phyloP scores from a whole-genome alignment of 2,113 vertebrate genomes.

The Lycocorax pyrrhopterus region DNA sequence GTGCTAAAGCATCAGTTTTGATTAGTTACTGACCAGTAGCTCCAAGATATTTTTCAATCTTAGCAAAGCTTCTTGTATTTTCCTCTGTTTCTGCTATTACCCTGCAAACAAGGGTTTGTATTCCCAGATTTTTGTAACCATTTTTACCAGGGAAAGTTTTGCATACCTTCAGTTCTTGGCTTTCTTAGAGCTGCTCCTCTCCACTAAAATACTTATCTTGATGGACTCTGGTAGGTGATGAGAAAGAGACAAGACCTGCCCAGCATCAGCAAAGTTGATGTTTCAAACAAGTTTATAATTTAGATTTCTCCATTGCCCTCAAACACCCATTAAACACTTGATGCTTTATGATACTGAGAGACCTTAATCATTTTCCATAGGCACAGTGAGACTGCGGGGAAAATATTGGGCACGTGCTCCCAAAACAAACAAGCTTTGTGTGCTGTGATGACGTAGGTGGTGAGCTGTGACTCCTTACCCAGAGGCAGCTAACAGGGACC shows the following conservation, averaged over 20 bases:
- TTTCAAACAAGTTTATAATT: not conserved
- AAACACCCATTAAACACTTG: not conserved
- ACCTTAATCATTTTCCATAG: fast-evolving
- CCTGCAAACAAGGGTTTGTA: not conserved
- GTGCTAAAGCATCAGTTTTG: not conserved
- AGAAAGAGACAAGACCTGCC: not conserved
- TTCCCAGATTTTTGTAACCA: not conserved
- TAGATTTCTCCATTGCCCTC: not conserved
- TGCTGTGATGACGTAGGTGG: not conserved
- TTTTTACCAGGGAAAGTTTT: not conserved
- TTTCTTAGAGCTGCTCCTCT: not conserved
- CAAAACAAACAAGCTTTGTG: not conserved
- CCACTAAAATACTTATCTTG: not conserved
- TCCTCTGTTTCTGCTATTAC: not conserved
- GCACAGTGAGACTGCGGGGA: not conserved
- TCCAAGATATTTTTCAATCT: not conserved
- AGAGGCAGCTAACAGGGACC: not conserved
- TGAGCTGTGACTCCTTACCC: not conserved
- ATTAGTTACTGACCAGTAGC: not conserved
- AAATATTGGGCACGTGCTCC: not conserved
- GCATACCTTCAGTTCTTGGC: not conserved
- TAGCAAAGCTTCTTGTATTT: not conserved
- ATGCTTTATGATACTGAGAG: not conserved
- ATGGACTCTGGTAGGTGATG: not conserved
- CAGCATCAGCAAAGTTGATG: not conserved